A percentile compares a stretch with the other conserved stretches of the same genome.
Conservation (phyloP, 2,113 vertebrate genomes). For the Probosciger aterrimus region DNA sequence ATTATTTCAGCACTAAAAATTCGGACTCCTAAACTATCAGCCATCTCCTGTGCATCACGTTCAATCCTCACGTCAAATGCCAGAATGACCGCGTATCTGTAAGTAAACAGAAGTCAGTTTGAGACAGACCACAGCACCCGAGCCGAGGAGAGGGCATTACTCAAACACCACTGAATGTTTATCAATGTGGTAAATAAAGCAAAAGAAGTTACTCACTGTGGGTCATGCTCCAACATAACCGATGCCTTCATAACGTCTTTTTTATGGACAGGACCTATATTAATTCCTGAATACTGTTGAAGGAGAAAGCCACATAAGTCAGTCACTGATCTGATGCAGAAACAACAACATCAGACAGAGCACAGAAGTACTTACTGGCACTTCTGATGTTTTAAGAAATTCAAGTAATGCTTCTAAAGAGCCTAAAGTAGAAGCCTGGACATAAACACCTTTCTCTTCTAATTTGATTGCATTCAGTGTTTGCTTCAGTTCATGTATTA, state of each 20-base stretch:
- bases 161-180: accelerated
- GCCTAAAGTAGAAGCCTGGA: slow-evolving; percentile 95
- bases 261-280: slow-evolving; percentile 98
- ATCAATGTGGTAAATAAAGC: not conserved
- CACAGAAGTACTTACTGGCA: slow-evolving; percentile 80
- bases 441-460: slow-evolving; percentile 98
- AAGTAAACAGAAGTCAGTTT: not conserved
- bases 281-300: slow-evolving; percentile 93
- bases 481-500: slow-evolving; percentile 94
- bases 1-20: slow-evolving; percentile 98
- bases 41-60: slow-evolving; percentile 96
- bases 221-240: slow-evolving; percentile 94
- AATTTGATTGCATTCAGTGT: slow-evolving; percentile 94
- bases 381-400: slow-evolving; percentile 92
- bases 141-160: not conserved
- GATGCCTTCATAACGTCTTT: slow-evolving; percentile 98
- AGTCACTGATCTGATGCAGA: not conserved
- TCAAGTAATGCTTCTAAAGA: slow-evolving; percentile 97
- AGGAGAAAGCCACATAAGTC: not conserved
- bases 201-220: slow-evolving; percentile 78
- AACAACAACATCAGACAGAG: not conserved
- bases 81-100: slow-evolving; percentile 91
- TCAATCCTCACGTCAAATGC: slow-evolving; percentile 97
- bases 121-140: accelerated
- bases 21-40: slow-evolving; percentile 91